Conservation (phyloP, 2,797 vertebrate species). For the Gallinago nigripennis region DNA sequence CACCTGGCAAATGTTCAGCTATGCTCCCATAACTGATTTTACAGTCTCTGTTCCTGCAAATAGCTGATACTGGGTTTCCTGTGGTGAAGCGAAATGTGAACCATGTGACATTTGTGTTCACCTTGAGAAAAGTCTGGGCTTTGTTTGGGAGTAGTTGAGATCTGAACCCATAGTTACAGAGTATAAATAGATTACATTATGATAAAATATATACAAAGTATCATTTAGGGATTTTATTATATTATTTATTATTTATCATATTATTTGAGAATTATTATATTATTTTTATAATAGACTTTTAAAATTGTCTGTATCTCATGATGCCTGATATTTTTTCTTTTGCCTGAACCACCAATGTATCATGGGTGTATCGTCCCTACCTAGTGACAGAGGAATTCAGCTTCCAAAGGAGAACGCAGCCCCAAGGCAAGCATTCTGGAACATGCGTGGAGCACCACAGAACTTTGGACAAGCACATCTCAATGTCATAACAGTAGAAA, state of each 20-base stretch:
- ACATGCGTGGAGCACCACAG: not conserved
- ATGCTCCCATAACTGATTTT: not conserved
- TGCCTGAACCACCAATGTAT: not conserved
- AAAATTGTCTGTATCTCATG: not conserved
- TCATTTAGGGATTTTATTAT: not conserved
- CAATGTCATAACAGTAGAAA: not conserved
- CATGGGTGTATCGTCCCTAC: not conserved
- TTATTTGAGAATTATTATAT: not conserved
- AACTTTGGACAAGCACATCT: not conserved
- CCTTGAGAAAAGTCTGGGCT: not conserved
- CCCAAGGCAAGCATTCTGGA: not conserved
- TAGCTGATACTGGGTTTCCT: not conserved
- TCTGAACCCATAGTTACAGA: not conserved
- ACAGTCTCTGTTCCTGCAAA: not conserved
- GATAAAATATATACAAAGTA: not conserved
- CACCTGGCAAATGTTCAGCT: not conserved
- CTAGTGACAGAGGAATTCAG: not conserved
- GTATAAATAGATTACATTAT: not conserved
- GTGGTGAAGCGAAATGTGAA: not conserved
- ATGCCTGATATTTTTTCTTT: not conserved
- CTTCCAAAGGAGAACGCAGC: not conserved
- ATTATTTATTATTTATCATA: not conserved
- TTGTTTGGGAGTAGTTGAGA: not conserved
- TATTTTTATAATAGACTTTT: not conserved
- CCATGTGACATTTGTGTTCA: accelerated